Percentiles rank a stretch among this genome's conserved stretches.
Evolutionary conservation across 2,888 invertebrate genomes (phyloP).

Genomic region (Brenthis ino): DNA sequence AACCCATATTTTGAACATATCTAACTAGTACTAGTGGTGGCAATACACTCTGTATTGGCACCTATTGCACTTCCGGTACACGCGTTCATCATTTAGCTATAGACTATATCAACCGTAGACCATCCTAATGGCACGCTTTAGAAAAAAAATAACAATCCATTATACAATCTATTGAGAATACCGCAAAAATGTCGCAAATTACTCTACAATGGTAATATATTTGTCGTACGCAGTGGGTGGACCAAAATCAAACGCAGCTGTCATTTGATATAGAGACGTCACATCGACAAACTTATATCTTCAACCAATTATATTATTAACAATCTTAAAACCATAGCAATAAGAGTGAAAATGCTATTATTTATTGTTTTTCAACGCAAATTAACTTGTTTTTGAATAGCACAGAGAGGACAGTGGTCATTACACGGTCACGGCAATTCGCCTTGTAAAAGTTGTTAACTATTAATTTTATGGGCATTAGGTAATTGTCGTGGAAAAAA

Average conservation of each 20-base stretch:
- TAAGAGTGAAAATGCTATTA: slow-evolving; percentile 44
- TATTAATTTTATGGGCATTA: slow-evolving; percentile 75
- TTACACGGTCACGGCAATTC: slow-evolving; percentile 60
- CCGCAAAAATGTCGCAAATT: slow-evolving; percentile 51
- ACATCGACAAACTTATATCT: slow-evolving; percentile 43
- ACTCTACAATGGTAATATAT: slow-evolving; percentile 54
- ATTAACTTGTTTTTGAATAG: slow-evolving; percentile 17
- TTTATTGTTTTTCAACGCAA: slow-evolving; percentile 9
- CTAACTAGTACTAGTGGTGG: background rate
- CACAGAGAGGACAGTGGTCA: slow-evolving; percentile 60
- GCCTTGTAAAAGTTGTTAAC: slow-evolving; percentile 62
- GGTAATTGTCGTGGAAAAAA: slow-evolving; percentile 76
- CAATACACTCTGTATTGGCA: background rate
- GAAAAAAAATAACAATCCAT: slow-evolving; percentile 20
- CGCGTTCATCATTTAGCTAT: background rate
- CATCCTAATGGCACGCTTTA: background rate
- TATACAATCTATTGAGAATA: slow-evolving; percentile 38
- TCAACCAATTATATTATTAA: background rate
- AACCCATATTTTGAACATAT: too few relatives aligned
- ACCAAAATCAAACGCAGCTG: slow-evolving; percentile 72
- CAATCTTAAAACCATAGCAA: background rate
- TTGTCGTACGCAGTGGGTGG: slow-evolving; percentile 56
- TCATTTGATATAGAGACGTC: slow-evolving; percentile 72
- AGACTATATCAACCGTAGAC: background rate
- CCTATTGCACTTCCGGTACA: slow-evolving; percentile 6